Evolutionary conservation across 2,888 invertebrate species (phyloP).

Genomic region (Chymomyza procnemis): DNA sequence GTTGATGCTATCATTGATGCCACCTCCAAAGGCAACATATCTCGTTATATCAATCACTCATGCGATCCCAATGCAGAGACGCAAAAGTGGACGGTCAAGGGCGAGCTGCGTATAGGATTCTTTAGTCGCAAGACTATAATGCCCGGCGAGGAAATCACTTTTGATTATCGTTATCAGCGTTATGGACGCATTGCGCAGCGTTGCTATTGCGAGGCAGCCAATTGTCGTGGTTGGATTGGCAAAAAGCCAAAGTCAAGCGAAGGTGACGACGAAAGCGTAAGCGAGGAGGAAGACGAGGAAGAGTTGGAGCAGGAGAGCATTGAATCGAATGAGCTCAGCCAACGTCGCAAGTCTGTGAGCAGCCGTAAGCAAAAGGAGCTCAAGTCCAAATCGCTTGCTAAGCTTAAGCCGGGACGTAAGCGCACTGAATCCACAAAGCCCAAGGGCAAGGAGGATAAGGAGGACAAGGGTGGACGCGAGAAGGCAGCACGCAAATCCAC

Average conservation of each 20-base stretch:
- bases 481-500: constrained; percentile 52
- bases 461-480: constrained; percentile 52
- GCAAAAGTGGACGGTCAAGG: constrained; percentile 97
- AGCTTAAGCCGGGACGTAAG: constrained; percentile 28
- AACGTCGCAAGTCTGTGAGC: constrained; percentile 13
- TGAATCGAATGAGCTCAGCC: background rate
- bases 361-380: constrained; percentile 19
- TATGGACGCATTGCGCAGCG: constrained; percentile 98
- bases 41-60: constrained; percentile 98
- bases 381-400: background rate
- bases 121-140: constrained; percentile 91
- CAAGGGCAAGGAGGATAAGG: constrained; percentile 67
- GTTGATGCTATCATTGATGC: constrained; percentile 97
- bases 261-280: constrained; percentile 77
- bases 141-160: constrained; percentile 96
- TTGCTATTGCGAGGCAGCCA: constrained; percentile 93
- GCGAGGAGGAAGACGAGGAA: constrained; percentile 51
- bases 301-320: constrained; percentile 45
- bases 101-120: constrained; percentile 96
- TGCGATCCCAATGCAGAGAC: constrained; percentile 99
- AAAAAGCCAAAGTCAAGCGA: constrained; percentile 88
- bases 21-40: constrained; percentile 95
- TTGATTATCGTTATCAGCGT: constrained; percentile 98
- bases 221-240: constrained; percentile 97
- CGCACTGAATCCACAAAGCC: constrained; percentile 51